These are phyloP conservation scores for Ellobius talpinus DNA, from an alignment of 2,113 vertebrate species.

Conservation along the genomic window DNA sequence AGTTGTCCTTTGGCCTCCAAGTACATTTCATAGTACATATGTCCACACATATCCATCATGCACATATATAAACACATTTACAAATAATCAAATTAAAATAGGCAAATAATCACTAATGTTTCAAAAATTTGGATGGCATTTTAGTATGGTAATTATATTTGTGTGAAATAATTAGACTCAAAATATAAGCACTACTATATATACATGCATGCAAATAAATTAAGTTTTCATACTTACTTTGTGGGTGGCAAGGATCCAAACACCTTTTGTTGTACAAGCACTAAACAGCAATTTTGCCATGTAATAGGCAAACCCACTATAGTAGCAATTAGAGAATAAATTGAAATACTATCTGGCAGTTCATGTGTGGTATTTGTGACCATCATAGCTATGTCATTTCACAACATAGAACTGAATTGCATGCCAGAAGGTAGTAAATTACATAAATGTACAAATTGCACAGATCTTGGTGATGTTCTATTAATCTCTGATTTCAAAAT, in stretches of 20 bases:
- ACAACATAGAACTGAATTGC: slow-evolving; percentile 58
- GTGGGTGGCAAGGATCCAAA: not conserved
- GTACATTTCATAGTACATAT: not conserved
- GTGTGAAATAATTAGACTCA: not conserved
- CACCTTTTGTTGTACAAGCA: slow-evolving; percentile 18
- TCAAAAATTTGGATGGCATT: not conserved
- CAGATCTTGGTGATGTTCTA: slow-evolving; percentile 20
- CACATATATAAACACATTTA: not conserved
- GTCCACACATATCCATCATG: not conserved
- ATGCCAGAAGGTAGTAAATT: slow-evolving; percentile 53
- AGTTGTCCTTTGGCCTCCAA: not conserved
- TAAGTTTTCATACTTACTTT: not conserved
- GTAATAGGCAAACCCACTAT: not conserved
- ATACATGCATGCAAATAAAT: not conserved
- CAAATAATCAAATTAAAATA: not conserved
- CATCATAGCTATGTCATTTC: slow-evolving; percentile 25
- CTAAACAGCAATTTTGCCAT: not conserved
- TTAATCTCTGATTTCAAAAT: slow-evolving; percentile 56
- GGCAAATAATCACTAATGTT: not conserved
- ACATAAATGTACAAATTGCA: slow-evolving; percentile 40
- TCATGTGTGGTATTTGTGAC: slow-evolving; percentile 51
- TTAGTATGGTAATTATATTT: not conserved
- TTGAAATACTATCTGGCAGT: not conserved
- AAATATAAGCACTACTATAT: not conserved
- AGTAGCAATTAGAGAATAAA: slow-evolving; percentile 20